phyloP scores from a whole-genome alignment of 1,140 invertebrate genomes.

The Probaryconus sp. region DNA sequence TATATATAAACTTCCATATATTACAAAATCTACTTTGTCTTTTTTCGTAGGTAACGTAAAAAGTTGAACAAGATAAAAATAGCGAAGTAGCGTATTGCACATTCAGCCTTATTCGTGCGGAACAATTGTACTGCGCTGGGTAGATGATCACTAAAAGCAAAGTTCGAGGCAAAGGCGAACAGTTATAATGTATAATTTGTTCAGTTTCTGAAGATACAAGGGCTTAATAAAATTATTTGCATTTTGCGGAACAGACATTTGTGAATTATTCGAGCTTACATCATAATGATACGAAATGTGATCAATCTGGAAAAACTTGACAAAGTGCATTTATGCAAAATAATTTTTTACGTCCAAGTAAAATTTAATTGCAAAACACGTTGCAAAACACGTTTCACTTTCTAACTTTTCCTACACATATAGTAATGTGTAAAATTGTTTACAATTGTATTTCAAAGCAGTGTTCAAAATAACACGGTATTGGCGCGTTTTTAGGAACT shows the following conservation, averaged over 20 bases:
- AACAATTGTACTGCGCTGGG: conserved; percentile 56
- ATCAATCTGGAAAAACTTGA: no score
- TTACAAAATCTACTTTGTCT: conserved; percentile 35
- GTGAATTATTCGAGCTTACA: conserved; percentile 44
- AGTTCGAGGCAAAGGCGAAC: conserved; percentile 53
- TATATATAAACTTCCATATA: conserved; percentile 20
- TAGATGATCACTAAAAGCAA: conserved; percentile 60
- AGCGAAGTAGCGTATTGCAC: conserved; percentile 44
- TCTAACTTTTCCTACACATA: no score
- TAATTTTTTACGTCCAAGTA: no score
- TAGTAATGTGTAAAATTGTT: no score
- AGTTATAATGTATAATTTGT: conserved; percentile 58
- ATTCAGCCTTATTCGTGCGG: conserved; percentile 55
- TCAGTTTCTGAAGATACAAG: conserved; percentile 47
- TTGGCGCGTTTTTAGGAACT: conserved; percentile 14
- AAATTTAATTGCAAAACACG: no score
- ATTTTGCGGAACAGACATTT: conserved; percentile 44
- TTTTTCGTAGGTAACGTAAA: conserved; percentile 36
- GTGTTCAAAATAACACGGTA: no score
- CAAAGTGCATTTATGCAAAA: conserved; percentile 9
- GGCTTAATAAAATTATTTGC: conserved; percentile 56
- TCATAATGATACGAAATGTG: conserved; percentile 26
- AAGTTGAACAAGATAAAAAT: conserved; percentile 59
- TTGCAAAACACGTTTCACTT: no score
- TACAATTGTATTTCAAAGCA: no score